These are phyloP conservation scores for Melanogrammus aeglefinus DNA, from an alignment of 2,797 vertebrate genomes.

Conservation along the genomic window DNA sequence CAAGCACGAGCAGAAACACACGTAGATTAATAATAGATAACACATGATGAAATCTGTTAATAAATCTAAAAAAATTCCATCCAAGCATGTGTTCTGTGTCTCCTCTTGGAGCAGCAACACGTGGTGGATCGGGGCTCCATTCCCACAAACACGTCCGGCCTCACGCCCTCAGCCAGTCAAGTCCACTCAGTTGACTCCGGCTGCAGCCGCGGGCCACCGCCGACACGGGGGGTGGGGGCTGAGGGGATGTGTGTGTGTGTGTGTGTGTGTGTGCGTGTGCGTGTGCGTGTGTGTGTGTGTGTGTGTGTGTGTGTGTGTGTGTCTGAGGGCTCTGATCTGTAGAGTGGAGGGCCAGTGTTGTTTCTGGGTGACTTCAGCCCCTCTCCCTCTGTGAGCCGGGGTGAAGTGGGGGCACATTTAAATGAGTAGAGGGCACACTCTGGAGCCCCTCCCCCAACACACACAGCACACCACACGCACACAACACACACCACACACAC, in stretches of 20 bases:
- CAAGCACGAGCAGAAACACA: not conserved
- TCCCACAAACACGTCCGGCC: not conserved
- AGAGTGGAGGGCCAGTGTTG: slow-evolving; percentile 51
- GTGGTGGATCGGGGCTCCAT: not conserved
- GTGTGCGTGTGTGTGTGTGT: too few relatives aligned
- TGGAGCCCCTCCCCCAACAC: slow-evolving; percentile 24
- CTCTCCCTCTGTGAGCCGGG: slow-evolving; percentile 51
- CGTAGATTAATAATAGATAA: not conserved
- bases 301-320: slow-evolving; percentile 15
- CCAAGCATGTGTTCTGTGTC: not conserved
- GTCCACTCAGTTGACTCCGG: slow-evolving; percentile 34
- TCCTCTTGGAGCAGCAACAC: not conserved
- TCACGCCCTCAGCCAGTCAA: not conserved
- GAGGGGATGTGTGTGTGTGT: slow-evolving; percentile 2
- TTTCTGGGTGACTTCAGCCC: slow-evolving; percentile 60
- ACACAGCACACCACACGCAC: not conserved
- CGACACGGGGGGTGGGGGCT: too few relatives aligned
- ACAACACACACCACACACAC: slow-evolving; percentile 1
- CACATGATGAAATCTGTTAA: not conserved
- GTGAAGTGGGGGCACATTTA: slow-evolving; percentile 76
- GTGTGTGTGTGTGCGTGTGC: not conserved
- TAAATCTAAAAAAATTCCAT: not conserved
- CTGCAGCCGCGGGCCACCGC: not conserved
- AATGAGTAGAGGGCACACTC: slow-evolving; percentile 61
- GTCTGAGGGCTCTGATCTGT: slow-evolving; percentile 21